Percentiles rank a stretch among this genome's conserved stretches.
Evolutionary conservation across 2,888 invertebrate genomes (phyloP).

Genomic region (Chrysina gloriosa): DNA sequence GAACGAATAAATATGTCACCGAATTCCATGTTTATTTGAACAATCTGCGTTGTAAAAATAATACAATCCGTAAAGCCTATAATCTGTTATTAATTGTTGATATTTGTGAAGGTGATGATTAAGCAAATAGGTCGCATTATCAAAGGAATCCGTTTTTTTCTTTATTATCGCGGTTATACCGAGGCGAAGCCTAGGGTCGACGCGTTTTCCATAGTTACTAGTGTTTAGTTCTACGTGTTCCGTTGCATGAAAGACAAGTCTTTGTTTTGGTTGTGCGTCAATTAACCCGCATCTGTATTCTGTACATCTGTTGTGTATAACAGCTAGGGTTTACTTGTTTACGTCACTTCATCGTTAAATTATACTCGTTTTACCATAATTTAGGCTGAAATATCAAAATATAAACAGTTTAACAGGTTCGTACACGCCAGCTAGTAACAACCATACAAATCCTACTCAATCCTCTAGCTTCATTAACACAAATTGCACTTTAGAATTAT

Average conservation of each 20-base stretch:
- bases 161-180: not conserved
- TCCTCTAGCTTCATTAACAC: too few species aligned
- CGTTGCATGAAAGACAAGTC: conserved; percentile 33
- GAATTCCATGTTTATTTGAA: conserved; percentile 15
- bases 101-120: conserved; percentile 38
- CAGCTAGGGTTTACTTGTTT: conserved; percentile 35
- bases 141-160: conserved; percentile 27
- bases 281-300: conserved; percentile 45
- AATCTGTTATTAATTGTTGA: conserved; percentile 21
- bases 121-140: conserved; percentile 37
- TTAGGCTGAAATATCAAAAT: conserved; percentile 18
- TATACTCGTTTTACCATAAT: conserved; percentile 26
- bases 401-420: conserved; percentile 17
- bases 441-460: not conserved
- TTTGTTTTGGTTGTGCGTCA: conserved; percentile 45
- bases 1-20: conserved; percentile 37
- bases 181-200: not conserved
- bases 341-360: conserved; percentile 38
- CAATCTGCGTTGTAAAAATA: conserved; percentile 34
- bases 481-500: too few species aligned
- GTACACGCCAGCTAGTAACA: conserved; percentile 1
- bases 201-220: conserved; percentile 26
- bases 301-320: conserved; percentile 40
- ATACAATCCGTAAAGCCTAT: conserved; percentile 7
- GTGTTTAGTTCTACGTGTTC: conserved; percentile 39